Base-by-base conservation (phyloP, 2,113 vertebrate species). In the Cephalopholis sonnerati region DNA sequence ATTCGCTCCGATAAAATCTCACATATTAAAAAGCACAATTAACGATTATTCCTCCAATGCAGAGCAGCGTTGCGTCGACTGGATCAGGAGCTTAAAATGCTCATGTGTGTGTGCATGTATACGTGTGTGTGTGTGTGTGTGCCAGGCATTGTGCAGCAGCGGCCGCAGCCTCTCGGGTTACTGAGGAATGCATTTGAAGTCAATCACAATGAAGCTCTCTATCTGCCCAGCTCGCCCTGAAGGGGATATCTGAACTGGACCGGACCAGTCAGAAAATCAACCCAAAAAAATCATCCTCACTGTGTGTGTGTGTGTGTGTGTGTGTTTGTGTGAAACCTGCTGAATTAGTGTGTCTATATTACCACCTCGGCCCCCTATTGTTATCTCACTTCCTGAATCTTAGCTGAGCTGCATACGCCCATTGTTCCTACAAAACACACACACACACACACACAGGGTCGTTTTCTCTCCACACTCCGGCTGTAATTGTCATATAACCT, bases 101-200 rank as follows among this genome's bases (percentile, higher is more conserved):
- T 2, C 57, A 46, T n/a, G 44, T 67, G 65, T 57, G 51, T 57
- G 50, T 58, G 58, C 67, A 75, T 65, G 63, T 67, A 46, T 55
- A 68, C n/a, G 67, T 67, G 76, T 79, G 74, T 68, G 69, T 69
- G 41, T 44, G 41, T 27, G 59, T 83, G 82, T 74, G 64, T 59
- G 75, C 58, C 29, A 67, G 74, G 79, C 75, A 72, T 85, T 87
- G 83, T 83, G 84, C 51, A 77, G 77, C 80, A 82, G 57, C 58
- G 81, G 79, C 68, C 25, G 16, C 81, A 78, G 81, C 73, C 77
- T 89, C 84, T 93, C 66, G 65, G 77, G 88, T 93, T 93, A 79
- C 90, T 61, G 82, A 89, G 86, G 90, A 92, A 93, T 90, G 90
- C 67, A 89, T 93, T 92, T 92, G 90, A 92, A 91, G 92, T 91